Conservation (phyloP, 2,888 invertebrate species). For the Cylindroiulus punctatus region DNA sequence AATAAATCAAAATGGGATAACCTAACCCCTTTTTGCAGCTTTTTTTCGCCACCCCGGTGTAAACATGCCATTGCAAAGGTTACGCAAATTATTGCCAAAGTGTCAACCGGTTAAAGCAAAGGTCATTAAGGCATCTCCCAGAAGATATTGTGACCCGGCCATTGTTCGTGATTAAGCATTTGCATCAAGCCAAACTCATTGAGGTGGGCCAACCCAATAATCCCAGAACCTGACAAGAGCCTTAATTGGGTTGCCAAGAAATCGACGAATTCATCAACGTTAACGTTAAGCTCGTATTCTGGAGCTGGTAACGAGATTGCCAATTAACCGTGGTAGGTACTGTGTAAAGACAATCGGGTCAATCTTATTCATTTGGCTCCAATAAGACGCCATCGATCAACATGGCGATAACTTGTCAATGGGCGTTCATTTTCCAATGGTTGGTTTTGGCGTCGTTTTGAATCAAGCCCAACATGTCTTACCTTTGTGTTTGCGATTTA, state of each 20-base stretch:
- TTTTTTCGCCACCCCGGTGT: slow-evolving; percentile 11
- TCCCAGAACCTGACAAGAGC: not conserved
- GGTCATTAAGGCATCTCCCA: slow-evolving; percentile 18
- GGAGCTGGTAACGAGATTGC: not conserved
- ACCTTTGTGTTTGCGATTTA: too few species aligned
- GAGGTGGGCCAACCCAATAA: not conserved
- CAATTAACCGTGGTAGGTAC: not conserved
- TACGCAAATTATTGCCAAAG: slow-evolving; percentile 38
- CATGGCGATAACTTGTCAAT: too few species aligned
- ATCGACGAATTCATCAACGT: not conserved
- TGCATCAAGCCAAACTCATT: not conserved
- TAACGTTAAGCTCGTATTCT: not conserved
- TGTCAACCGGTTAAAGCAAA: slow-evolving; percentile 23
- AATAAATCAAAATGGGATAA: slow-evolving; percentile 35
- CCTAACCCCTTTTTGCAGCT: not conserved
- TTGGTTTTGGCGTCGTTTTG: too few species aligned
- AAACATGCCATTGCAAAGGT: slow-evolving; percentile 35
- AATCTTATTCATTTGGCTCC: too few species aligned
- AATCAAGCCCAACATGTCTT: too few species aligned
- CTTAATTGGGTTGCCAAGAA: not conserved
- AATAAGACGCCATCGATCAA: too few species aligned
- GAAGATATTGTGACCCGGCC: not conserved
- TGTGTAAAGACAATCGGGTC: too few species aligned
- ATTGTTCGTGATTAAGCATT: slow-evolving; percentile 5
- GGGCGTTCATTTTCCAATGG: too few species aligned